Evolutionary conservation across 2,797 vertebrate genomes (phyloP).

Genomic region (Mus caroli): DNA sequence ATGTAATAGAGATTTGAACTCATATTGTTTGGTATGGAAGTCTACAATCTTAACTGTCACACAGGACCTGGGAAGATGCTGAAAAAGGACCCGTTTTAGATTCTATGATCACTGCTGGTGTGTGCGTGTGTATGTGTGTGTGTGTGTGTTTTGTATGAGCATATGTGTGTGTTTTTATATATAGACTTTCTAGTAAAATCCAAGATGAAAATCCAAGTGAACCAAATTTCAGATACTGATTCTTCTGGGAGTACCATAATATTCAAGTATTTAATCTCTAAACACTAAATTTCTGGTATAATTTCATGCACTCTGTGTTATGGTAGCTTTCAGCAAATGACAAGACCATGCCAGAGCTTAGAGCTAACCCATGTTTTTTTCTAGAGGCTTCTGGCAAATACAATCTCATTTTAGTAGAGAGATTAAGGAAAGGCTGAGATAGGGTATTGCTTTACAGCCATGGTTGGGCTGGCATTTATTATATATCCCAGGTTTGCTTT

Average conservation of each 20-base stretch:
- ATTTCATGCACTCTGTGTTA: neutral
- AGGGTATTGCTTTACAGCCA: neutral
- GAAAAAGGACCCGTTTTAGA: neutral
- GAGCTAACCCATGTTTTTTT: neutral
- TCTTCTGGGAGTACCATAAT: neutral
- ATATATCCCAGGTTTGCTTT: neutral
- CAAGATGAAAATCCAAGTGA: constrained; percentile 28
- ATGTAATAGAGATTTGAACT: constrained; percentile 42
- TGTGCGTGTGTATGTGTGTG: neutral
- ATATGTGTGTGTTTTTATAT: neutral
- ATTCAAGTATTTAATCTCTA: constrained; percentile 9
- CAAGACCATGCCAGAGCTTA: neutral
- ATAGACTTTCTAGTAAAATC: constrained; percentile 31
- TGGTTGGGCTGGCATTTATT: neutral
- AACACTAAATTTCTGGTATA: constrained; percentile 2
- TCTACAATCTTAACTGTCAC: neutral
- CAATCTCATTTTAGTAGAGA: neutral
- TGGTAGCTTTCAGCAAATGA: neutral
- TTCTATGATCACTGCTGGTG: neutral
- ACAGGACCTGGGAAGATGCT: neutral
- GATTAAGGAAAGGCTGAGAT: no score
- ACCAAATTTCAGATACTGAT: constrained; percentile 37
- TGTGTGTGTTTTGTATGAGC: neutral
- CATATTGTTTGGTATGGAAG: neutral
- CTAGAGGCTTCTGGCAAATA: neutral